Base-by-base conservation (phyloP, 2,797 vertebrate genomes). In the Acrossocheilus fasciatus region DNA sequence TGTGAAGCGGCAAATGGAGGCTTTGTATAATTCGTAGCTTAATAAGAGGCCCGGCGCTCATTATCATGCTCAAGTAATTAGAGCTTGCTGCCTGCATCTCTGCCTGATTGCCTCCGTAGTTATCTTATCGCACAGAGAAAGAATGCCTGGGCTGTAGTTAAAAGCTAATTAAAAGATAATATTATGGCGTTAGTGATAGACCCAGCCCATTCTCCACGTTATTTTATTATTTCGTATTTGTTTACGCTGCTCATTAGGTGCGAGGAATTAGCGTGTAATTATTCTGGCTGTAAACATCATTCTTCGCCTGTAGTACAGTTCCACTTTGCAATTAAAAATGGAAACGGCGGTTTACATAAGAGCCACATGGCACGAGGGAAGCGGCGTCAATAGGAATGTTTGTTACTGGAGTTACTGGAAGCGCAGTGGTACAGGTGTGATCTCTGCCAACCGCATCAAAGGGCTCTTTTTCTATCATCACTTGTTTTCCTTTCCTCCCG, bases 91-190 rank as follows among this genome's bases (percentile, higher is more conserved):
- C 93, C 92, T 80, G 93, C 93, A 91, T 94, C 87, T 91, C 93
- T 78, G 93, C 92, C 93, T 95, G 94, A 95, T 94, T 95, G 93
- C 92, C 92, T 95, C 92, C 90, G 87, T 92, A 93, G 93, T 96
- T 95, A 95, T 96, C 94, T 95, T 93, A 92, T 93, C 89, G 81
- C 92, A 89, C 92, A 92, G 92, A 93, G 94, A 92, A 92, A 93
- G 92, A 92, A 90, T 92, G 92, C 91, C 92, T 90, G 90, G 91
- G 91, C 92, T 91, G 89, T 93, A 94, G 92, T 95, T 95, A 93
- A 93, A 92, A 95, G 93, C 93, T 95, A 95, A 96, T 96, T 96
- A 96, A 96, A 95, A 95, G 94, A 96, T 95, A 94, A 93, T 95
- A 93, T 93, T 94, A 92, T 93, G 89, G 90, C 91, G 90, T 87